These are phyloP conservation scores for Bolinopsis microptera DNA, from an alignment of 37 sponge, comb jelly and placozoan genomes.

Conservation along the genomic window DNA sequence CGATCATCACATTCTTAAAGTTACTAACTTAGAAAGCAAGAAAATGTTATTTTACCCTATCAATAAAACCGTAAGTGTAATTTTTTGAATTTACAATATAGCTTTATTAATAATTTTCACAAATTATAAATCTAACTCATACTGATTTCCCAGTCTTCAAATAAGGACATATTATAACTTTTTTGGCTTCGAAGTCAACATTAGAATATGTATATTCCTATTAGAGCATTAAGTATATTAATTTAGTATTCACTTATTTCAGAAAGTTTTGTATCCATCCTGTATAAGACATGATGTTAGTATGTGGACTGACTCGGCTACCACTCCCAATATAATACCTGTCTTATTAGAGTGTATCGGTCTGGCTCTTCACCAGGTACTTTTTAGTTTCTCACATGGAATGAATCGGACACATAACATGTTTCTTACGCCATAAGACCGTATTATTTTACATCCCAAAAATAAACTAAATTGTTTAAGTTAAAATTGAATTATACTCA, in stretches of 20 bases:
- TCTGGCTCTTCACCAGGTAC: conserved; percentile 32
- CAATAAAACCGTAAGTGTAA: not conserved
- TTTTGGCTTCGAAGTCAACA: no score
- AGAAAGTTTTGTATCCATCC: conserved; percentile 7
- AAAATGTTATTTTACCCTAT: not conserved
- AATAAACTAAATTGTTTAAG: no score
- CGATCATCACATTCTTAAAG: not conserved
- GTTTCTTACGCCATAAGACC: not conserved
- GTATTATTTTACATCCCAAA: no score
- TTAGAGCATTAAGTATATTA: no score
- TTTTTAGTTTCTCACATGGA: no score
- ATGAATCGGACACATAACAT: not conserved
- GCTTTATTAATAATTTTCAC: no score
- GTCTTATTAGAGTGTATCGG: conserved; percentile 2
- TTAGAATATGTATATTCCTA: no score
- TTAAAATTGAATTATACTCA: no score
- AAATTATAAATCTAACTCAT: no score
- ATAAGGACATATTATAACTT: no score
- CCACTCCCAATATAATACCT: conserved; percentile 37
- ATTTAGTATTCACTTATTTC: not conserved
- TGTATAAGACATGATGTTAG: not conserved
- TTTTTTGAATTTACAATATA: no score
- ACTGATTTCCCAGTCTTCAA: no score
- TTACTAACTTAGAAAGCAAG: not conserved
- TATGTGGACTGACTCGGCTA: conserved; percentile 12